Evolutionary conservation across 2,888 invertebrate species (phyloP), one percentile per base, ranked within the genome.

Genomic region (Agrypnus murinus): DNA sequence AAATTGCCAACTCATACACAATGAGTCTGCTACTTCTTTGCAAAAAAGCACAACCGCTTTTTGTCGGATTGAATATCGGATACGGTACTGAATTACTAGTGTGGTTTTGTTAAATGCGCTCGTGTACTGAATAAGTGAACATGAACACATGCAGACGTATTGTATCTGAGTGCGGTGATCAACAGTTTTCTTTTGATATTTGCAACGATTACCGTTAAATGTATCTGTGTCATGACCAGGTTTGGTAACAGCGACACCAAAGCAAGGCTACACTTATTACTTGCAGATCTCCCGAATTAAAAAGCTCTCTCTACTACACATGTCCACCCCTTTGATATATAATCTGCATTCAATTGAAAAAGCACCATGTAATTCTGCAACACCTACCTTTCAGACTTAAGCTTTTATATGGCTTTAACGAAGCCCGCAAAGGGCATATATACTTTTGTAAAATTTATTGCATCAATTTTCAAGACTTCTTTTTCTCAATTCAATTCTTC

Each of bases 141-240:
- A 17, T 25, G 58, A 55, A 19, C 53, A 45, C 25, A 53, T 31
- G 58, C 62, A 46, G 68, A 63, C 38, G 50, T 50, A 70, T 55
- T 65, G 69, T 74, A 75, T 75, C 69, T 31, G 60, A 57, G 43
- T 19, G 66, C 73, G 73, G 71, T 64, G 71, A 75, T 75, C 73
- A 60, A 69, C 69, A 71, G 66, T 75, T 73, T 25, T 73, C 73
- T 70, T 75, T 73, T 73, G 75, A 75, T 75, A 74, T 71, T 71
- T 63, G 68, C 65, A 60, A 67, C 69, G 73, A 73, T 75, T 73
- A 67, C 69, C 69, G 75, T 72, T 71, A 71, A 65, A 72, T 67
- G 73, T 73, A 75, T 75, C 73, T 75, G 75, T 75, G 75, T 75
- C 75, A 75, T 73, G 75, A 75, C 75, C 75, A 75, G 69, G 69